phyloP scores from a whole-genome alignment of 2,888 invertebrate genomes.

The Melangyna quadrimaculata region DNA sequence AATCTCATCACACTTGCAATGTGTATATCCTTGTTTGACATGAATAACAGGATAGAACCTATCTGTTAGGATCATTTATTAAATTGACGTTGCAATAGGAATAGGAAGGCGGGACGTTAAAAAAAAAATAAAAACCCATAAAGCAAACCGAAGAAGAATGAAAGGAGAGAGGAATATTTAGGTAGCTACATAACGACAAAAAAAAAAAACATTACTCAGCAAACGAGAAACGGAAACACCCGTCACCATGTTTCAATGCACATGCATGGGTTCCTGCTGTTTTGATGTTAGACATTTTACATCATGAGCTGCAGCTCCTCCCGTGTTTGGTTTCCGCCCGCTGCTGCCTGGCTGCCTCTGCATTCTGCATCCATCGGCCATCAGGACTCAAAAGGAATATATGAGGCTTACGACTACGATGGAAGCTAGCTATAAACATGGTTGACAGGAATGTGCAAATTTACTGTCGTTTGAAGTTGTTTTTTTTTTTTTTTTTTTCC shows the following conservation, averaged over 20 bases:
- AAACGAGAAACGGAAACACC: conserved; percentile 58
- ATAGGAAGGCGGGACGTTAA: background rate
- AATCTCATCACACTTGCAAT: conserved; percentile 48
- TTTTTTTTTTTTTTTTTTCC: conserved; percentile 23
- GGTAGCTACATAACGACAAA: no score
- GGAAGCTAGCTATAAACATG: conserved; percentile 26
- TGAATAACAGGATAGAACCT: conserved; percentile 35
- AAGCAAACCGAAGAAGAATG: background rate
- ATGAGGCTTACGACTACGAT: background rate
- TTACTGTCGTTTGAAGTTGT: conserved; percentile 50
- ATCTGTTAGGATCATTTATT: conserved; percentile 33
- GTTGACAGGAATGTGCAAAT: conserved; percentile 42
- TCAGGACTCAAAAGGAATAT: conserved; percentile 30
- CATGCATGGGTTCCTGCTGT: conserved; percentile 18
- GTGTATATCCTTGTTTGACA: conserved; percentile 35
- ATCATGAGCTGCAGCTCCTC: conserved; percentile 26
- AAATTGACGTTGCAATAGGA: conserved; percentile 38
- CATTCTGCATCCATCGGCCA: background rate
- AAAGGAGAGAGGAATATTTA: background rate
- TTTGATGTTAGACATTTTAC: conserved; percentile 51
- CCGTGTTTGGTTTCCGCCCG: background rate
- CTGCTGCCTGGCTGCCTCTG: background rate
- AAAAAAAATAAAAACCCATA: background rate
- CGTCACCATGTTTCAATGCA: conserved; percentile 52
- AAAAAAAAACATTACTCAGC: conserved; percentile 22